Percentiles rank a stretch among this genome's conserved stretches.
phyloP scores from a whole-genome alignment of 2,113 vertebrate genomes.

The Lasiurus borealis region DNA sequence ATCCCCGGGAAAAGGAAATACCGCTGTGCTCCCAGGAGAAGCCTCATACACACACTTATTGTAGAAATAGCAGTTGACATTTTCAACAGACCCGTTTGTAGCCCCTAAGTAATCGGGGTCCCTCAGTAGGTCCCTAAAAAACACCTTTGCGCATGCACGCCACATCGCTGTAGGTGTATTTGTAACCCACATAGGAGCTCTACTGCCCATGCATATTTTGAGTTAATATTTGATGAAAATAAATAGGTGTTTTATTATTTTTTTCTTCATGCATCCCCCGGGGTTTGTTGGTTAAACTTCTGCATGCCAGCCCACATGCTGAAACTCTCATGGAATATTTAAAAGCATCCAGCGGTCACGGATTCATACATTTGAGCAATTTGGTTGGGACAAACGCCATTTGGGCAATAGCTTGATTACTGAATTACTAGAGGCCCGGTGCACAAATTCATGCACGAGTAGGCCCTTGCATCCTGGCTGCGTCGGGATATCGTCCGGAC shows the following conservation, averaged over 20 bases:
- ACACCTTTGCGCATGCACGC: neutral
- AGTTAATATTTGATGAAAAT: slow-evolving; percentile 24
- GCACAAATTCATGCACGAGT: too few relatives aligned
- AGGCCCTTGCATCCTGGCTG: too few relatives aligned
- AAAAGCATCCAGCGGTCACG: neutral
- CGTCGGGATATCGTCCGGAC: too few relatives aligned
- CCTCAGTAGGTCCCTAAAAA: neutral
- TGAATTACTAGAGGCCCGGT: too few relatives aligned
- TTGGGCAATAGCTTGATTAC: slow-evolving; percentile 33
- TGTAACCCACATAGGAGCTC: neutral
- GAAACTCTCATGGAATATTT: slow-evolving; percentile 32
- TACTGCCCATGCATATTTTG: neutral
- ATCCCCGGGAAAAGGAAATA: neutral
- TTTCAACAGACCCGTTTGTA: neutral
- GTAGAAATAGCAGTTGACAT: neutral
- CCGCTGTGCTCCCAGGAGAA: neutral
- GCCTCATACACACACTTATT: neutral
- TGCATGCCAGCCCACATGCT: neutral
- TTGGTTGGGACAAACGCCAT: neutral
- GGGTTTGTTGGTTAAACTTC: slow-evolving; percentile 10
- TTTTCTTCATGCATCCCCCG: neutral
- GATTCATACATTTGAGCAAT: neutral
- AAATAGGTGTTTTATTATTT: neutral
- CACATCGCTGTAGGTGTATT: neutral
- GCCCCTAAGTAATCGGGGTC: neutral